These are phyloP conservation scores for Spisula subtruncata DNA, from an alignment of 2,888 invertebrate species.

Conservation along the genomic window DNA sequence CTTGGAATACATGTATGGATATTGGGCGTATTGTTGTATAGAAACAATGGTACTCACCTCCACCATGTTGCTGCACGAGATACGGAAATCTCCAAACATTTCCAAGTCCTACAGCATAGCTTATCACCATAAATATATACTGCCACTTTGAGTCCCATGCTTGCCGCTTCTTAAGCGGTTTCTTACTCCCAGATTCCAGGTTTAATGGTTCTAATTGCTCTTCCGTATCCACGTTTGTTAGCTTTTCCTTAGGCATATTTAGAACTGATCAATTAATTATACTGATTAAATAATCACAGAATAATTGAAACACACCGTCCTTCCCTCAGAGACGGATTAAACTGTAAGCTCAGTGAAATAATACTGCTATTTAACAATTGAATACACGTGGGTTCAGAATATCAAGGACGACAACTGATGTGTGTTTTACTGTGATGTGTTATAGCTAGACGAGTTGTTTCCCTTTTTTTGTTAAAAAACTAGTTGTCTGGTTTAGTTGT, in stretches of 20 bases:
- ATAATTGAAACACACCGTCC: neutral
- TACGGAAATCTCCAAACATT: constrained; percentile 84
- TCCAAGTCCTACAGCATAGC: constrained; percentile 83
- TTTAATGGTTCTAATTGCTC: constrained; percentile 59
- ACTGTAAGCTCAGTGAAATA: neutral
- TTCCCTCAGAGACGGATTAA: neutral
- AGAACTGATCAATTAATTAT: neutral
- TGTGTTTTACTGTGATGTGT: no score
- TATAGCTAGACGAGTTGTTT: no score
- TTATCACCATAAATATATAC: constrained; percentile 83
- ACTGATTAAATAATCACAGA: neutral
- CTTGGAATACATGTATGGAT: neutral
- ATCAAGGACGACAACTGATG: no score
- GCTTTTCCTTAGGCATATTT: constrained; percentile 64
- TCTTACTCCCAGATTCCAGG: constrained; percentile 53
- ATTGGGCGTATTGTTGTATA: neutral
- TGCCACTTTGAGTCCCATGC: constrained; percentile 82
- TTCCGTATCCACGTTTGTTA: constrained; percentile 55
- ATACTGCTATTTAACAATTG: no score
- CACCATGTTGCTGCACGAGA: constrained; percentile 81
- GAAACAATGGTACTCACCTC: constrained; percentile 69
- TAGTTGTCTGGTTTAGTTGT: no score
- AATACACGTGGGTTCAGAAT: no score
- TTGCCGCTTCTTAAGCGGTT: constrained; percentile 69
- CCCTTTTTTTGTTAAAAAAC: no score